Evolutionary conservation across 2,797 vertebrate genomes (phyloP), one percentile per base, ranked within the genome.

Genomic region (Petrocephalus sullivani): DNA sequence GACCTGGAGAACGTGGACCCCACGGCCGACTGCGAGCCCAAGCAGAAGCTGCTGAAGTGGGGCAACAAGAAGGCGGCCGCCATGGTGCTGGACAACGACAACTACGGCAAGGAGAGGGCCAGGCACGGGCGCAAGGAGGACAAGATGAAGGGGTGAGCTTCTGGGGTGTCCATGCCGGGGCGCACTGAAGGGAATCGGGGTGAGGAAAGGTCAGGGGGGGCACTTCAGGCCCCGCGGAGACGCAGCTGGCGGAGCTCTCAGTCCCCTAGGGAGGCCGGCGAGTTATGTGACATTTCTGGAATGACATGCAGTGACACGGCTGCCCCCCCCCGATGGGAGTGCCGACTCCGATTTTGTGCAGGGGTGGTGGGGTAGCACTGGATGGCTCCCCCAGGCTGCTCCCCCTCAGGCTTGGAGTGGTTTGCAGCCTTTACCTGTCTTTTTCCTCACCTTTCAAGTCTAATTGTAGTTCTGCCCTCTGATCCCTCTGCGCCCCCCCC

Each of bases 21-120:
- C 89, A 97, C 97, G 4, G 33, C 93, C 2, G 98, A 99, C 92
- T 97, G 97, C 90, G 98, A 99, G 93, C 96, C 98, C 92, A 99
- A 99, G 95, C 98, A 94, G 93, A 99, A 99, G 92, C 96, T 98
- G 90, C 92, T 98, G 84, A 96, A 98, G 89, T 97, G 98, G 97
- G 95, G 97, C 93, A 98, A 97, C 92, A 99, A 99, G 94, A 98
- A 97, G 89, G 95, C 96, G 89, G 93, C 96, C 2, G 83, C 95
- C 12, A 90, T 98, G 94, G 95, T 97, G 84, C 93, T 98, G 93
- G 98, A 99, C 92, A 98, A 97, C 0, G 98, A 99, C 91, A 98
- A 98, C 93, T 95, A 96, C 81, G 92, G 96, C 90, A 99, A 99
- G 91, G 98, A 99, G 6, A 93, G 98, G 95, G 94, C 96, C 28